These are phyloP conservation scores for Tupiocoris notatus DNA, from an alignment of 2,888 invertebrate species.

Conservation along the genomic window DNA sequence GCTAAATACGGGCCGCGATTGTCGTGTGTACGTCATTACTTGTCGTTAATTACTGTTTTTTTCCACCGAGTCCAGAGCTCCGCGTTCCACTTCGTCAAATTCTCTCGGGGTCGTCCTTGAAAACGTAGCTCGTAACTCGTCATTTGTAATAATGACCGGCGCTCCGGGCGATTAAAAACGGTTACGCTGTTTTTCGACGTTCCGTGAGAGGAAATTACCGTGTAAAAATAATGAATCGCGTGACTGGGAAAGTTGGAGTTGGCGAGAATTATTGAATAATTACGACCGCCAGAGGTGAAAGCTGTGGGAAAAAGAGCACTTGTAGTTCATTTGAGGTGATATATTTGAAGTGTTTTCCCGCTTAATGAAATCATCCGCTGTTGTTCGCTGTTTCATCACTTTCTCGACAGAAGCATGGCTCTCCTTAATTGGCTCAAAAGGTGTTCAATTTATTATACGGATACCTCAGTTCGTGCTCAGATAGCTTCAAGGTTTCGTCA, in stretches of 20 bases:
- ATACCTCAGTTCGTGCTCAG: no score
- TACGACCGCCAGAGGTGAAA: not conserved
- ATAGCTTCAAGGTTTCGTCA: no score
- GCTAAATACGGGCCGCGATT: no score
- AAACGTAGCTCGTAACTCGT: not conserved
- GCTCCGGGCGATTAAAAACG: not conserved
- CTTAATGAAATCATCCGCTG: no score
- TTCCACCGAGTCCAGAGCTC: not conserved
- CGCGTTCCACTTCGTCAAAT: not conserved
- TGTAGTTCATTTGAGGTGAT: not conserved
- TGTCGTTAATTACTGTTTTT: not conserved
- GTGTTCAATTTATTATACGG: no score
- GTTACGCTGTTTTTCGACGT: not conserved
- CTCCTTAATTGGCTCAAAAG: no score
- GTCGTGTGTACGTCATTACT: no score
- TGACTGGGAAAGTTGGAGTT: not conserved
- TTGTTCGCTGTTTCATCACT: no score
- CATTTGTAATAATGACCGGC: not conserved
- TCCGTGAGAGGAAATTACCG: not conserved
- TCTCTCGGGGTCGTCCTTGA: not conserved
- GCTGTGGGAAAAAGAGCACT: not conserved
- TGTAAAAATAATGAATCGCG: not conserved
- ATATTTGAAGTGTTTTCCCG: no score
- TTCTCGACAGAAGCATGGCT: no score
- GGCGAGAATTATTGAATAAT: not conserved